Base-by-base conservation (phyloP, 1,140 invertebrate genomes). In the Bombus vancouverensis region DNA sequence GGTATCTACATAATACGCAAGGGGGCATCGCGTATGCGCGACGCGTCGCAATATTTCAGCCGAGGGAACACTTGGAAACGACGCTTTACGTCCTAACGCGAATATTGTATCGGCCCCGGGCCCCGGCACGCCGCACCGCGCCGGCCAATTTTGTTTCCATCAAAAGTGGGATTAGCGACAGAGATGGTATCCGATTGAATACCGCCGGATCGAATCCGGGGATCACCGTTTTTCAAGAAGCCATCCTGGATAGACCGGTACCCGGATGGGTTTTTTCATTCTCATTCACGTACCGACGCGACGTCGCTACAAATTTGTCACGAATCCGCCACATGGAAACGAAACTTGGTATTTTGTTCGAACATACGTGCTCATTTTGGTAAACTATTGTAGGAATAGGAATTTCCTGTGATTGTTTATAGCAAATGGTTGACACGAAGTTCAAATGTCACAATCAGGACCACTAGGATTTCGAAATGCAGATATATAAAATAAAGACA, bases 11-110 rank as follows among this genome's bases (percentile, higher is more conserved):
- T 88, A 89, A 89, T 89, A 65, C 72, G 81, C 71, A 66, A 34
- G 34, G 65, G 39, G n/a, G 47, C 44, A 53, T 76, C 73, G 42
- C 59, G 86, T 84, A 88, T 81, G 71, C 86, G 87, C 71, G 82
- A 68, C 82, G 75, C 78, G 82, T 89, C 78, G 88, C 66, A 80
- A 88, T 88, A 89, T 85, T 85, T 88, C 86, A 88, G 72, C 88
- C 71, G 53, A 18, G 75, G 65, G 59, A 83, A 59, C 78, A 78
- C 87, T 88, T 76, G 78, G 88, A 39, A 78, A 66, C 66, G 68
- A 44, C 82, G 82, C 66, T 84, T 84, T 71, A 77, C 81, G 82
- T 59, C 66, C 34, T 53, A 62, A 53, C 65, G 73, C 74, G 82
- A 78, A 78, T 84, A 84, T 84, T 78, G 75, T 71, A 70, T 66